Percentiles rank a stretch among this genome's conserved stretches.
phyloP scores from a whole-genome alignment of 2,113 vertebrate species.

The Clarias gariepinus region DNA sequence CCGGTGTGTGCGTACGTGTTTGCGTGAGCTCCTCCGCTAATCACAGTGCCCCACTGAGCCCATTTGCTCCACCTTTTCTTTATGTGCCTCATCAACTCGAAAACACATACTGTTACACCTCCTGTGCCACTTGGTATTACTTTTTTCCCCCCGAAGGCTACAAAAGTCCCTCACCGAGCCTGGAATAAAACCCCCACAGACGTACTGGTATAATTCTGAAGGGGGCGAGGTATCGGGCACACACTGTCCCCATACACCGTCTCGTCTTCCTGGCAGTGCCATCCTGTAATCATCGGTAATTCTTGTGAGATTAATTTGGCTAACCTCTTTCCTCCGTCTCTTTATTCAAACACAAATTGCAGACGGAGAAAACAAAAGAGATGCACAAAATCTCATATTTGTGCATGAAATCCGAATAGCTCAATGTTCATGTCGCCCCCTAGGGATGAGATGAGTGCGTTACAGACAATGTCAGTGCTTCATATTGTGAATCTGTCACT shows the following conservation, averaged over 20 bases:
- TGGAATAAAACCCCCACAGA: slow-evolving; percentile 2
- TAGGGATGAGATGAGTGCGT: slow-evolving; percentile 23
- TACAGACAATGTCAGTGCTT: not conserved
- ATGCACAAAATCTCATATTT: not conserved
- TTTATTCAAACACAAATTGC: not conserved
- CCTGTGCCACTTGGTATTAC: slow-evolving; percentile 2
- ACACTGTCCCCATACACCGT: not conserved
- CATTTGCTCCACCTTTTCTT: not conserved
- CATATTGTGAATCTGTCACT: not conserved
- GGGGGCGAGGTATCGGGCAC: not conserved
- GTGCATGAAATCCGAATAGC: not conserved
- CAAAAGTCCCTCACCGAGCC: not conserved
- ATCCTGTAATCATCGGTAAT: slow-evolving; percentile 29
- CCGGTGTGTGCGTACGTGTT: slow-evolving; percentile 43
- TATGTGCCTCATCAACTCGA: not conserved
- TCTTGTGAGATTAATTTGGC: slow-evolving; percentile 23
- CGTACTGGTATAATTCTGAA: not conserved
- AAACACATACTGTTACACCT: slow-evolving; percentile 7
- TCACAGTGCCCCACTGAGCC: not conserved
- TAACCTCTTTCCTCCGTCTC: not conserved
- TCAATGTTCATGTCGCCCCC: slow-evolving; percentile 43
- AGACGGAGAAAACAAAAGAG: slow-evolving; percentile 9
- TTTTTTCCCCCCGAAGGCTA: not conserved
- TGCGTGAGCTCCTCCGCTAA: not conserved
- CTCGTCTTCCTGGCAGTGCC: slow-evolving; percentile 21